Base-by-base conservation (phyloP, 2,888 invertebrate genomes). In the Callimorpha dominula region DNA sequence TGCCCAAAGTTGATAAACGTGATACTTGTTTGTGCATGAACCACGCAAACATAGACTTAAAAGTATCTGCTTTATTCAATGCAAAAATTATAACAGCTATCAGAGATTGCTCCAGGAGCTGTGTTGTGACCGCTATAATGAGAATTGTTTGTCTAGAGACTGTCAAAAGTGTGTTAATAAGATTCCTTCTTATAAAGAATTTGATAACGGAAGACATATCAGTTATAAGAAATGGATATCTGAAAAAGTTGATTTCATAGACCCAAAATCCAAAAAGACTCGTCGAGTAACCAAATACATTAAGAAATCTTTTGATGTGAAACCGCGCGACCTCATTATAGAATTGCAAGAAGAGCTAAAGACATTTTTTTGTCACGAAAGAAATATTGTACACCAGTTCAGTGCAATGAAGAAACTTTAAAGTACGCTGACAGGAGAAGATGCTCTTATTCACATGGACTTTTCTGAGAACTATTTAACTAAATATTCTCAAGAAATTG, bases 11-110 rank as follows among this genome's bases (percentile, higher is more conserved):
- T 54, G 20, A 54, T 46, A n/a, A 83, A 69, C 81, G 83, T 60
- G 82, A 87, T 60, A 86, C 85, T 52, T 86, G 81, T 76, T 54
- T n/a, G 77, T 86, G 81, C 75, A 77, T 70, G 60, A 72, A 62
- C 20, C 84, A 80, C 77, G 82, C 77, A 79, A 84, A 79, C 70
- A 78, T 79, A 65, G 79, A 79, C 76, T 76, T 80, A 76, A 72
- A 72, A 78, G 71, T 81, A 65, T 60, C 76, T 74, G 80, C 81
- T 74, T 71, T 81, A 72, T 76, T 76, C 8, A 74, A 79, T 74
- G 79, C 77, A 78, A 68, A 81, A 69, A 81, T 81, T 82, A 42
- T 67, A 76, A 78, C 74, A 31, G 62, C 49, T 64, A 82, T 81
- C 85, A 82, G 79, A 81, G 43, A 76, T 72, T 80, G 71, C 67